phyloP scores from a whole-genome alignment of 2,113 vertebrate genomes.

The Ammodytes dubius region DNA sequence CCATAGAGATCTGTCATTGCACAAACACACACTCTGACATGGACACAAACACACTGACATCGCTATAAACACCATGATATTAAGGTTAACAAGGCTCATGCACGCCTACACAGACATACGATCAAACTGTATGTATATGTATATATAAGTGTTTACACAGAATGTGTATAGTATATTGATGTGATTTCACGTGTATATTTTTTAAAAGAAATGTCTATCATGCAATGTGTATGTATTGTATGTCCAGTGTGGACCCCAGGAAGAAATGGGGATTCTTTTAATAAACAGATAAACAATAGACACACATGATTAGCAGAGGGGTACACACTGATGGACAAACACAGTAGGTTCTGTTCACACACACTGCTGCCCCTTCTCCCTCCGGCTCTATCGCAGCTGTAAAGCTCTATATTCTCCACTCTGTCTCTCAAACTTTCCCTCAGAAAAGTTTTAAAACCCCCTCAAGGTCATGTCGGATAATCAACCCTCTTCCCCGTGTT shows the following conservation, averaged over 20 bases:
- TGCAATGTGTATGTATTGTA: too few species aligned
- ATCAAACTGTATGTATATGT: too few species aligned
- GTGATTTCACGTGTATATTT: too few species aligned
- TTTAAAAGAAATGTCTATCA: too few species aligned
- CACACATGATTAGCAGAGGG: neutral
- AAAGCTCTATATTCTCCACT: conserved; percentile 34
- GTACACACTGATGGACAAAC: neutral
- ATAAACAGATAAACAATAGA: neutral
- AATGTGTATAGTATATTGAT: too few species aligned
- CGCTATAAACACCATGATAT: conserved; percentile 19
- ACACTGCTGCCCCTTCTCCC: too few species aligned
- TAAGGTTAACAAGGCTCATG: neutral
- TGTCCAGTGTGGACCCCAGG: too few species aligned
- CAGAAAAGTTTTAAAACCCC: conserved; percentile 48
- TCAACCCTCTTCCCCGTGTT: conserved; percentile 60
- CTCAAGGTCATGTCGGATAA: conserved; percentile 80
- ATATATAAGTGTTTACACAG: neutral
- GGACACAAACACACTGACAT: neutral
- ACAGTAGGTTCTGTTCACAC: neutral
- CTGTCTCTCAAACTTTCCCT: conserved; percentile 58
- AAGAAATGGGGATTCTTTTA: too few species aligned
- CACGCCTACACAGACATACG: neutral
- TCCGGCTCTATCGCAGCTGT: neutral
- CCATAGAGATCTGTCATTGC: conserved; percentile 33
- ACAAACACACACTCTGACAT: conserved; percentile 34